Evolutionary conservation across 2,113 vertebrate species (phyloP).

Genomic region (Brachyhypopomus gauderio): DNA sequence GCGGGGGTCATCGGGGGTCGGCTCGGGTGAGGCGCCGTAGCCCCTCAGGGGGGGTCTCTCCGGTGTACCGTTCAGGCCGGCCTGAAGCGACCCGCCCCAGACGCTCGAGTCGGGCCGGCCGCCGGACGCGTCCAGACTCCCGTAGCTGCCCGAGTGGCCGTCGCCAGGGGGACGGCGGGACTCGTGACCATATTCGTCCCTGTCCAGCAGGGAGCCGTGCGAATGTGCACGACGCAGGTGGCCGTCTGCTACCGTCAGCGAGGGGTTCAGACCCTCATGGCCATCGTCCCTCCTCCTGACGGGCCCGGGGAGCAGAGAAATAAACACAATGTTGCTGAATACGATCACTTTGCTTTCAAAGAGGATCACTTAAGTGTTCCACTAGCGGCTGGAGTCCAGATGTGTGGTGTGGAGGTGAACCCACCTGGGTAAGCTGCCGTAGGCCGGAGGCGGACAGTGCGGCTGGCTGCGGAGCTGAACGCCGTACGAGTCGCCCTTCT

Average conservation of each 20-base stretch:
- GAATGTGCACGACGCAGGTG: slow-evolving; percentile 81
- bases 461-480: slow-evolving; percentile 74
- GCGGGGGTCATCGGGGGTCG: slow-evolving; percentile 21
- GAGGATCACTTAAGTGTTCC: not conserved
- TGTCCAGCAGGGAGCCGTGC: slow-evolving; percentile 80
- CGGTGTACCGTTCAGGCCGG: slow-evolving; percentile 58
- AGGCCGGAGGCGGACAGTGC: slow-evolving; percentile 66
- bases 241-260: slow-evolving; percentile 53
- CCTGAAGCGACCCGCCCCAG: slow-evolving; percentile 51
- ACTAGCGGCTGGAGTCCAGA: not conserved
- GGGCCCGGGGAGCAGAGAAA: not conserved
- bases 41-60: slow-evolving; percentile 38
- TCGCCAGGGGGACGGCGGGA: slow-evolving; percentile 74
- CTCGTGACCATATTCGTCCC: slow-evolving; percentile 59
- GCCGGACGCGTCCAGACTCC: slow-evolving; percentile 62
- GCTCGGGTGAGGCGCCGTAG: not conserved
- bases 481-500: slow-evolving; percentile 89
- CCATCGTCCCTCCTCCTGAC: slow-evolving; percentile 52
- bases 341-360: too few relatives aligned
- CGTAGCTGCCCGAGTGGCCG: slow-evolving; percentile 71
- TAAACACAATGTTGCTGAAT: not conserved
- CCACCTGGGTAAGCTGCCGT: slow-evolving; percentile 65
- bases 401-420: not conserved
- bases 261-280: slow-evolving; percentile 40
- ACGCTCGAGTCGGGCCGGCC: slow-evolving; percentile 33